Evolutionary conservation across 2,113 vertebrate genomes (phyloP).

Genomic region (Leptocoma aspasia): DNA sequence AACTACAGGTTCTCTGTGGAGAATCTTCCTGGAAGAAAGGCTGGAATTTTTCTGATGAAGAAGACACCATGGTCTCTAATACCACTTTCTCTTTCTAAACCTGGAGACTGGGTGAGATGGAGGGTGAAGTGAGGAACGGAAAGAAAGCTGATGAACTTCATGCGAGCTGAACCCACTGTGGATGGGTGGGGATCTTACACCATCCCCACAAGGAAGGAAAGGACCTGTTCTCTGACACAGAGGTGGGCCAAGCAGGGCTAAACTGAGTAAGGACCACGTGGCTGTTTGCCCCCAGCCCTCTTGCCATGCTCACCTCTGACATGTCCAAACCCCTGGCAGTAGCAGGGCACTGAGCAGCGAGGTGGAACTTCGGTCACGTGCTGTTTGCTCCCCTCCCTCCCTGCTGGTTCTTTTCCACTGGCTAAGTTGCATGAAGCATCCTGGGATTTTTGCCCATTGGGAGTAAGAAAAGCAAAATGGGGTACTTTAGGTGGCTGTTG

Average conservation of each 20-base stretch:
- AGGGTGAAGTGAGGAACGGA: background rate
- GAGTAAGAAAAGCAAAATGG: background rate
- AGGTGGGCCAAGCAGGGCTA: background rate
- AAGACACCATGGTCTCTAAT: background rate
- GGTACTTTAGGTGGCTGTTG: background rate
- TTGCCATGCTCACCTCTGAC: background rate
- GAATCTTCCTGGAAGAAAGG: background rate
- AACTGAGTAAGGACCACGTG: background rate
- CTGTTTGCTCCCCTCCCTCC: background rate
- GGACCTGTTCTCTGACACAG: background rate
- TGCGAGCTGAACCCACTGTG: fast-evolving
- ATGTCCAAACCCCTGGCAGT: background rate
- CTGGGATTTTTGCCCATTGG: fast-evolving
- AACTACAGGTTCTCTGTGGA: background rate
- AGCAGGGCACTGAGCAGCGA: fast-evolving
- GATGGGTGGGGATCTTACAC: background rate
- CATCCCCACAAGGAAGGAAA: background rate
- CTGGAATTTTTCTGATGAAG: background rate
- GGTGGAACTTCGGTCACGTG: fast-evolving
- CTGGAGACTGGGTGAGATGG: background rate
- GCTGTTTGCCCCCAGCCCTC: background rate
- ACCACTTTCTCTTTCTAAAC: background rate
- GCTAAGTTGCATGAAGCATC: background rate
- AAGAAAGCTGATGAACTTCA: background rate
- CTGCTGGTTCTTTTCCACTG: background rate